These are phyloP conservation scores for Xestia ashworthii DNA, from an alignment of 2,888 invertebrate species.

Conservation along the genomic window DNA sequence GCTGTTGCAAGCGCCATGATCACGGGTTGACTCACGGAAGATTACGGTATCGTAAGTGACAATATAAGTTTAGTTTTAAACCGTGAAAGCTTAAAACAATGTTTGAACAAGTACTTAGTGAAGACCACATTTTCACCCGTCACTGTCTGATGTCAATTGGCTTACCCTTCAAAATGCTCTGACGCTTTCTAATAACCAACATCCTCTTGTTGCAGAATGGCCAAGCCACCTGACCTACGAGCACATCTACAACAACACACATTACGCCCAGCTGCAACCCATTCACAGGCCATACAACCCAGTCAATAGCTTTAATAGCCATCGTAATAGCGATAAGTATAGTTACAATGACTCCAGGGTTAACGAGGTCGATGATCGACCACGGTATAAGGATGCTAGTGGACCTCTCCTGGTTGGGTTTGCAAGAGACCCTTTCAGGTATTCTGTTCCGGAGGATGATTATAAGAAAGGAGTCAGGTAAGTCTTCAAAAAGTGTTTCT, in stretches of 20 bases:
- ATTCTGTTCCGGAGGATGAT: constrained; percentile 83
- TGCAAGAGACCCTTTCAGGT: constrained; percentile 84
- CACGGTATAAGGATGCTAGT: constrained; percentile 65
- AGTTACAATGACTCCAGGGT: constrained; percentile 70
- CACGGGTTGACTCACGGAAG: too few relatives aligned
- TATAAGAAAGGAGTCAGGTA: constrained; percentile 84
- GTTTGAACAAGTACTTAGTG: neutral
- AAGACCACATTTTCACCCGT: neutral
- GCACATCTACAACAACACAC: constrained; percentile 82
- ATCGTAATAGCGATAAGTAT: constrained; percentile 64
- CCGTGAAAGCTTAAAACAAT: too few relatives aligned
- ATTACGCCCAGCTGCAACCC: constrained; percentile 80
- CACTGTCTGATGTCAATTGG: neutral
- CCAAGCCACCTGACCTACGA: constrained; percentile 79
- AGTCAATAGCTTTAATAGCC: constrained; percentile 63
- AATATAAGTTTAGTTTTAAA: too few relatives aligned
- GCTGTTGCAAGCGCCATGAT: too few relatives aligned
- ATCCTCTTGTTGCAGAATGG: constrained; percentile 79
- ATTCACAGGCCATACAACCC: constrained; percentile 73
- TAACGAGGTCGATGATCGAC: constrained; percentile 74
- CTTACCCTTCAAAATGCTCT: neutral
- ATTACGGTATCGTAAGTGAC: too few relatives aligned
- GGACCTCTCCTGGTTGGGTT: constrained; percentile 80
- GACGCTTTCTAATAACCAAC: too few relatives aligned
- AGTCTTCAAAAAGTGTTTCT: constrained; percentile 34